Evolutionary conservation across 2,888 invertebrate species (phyloP).

Genomic region (Apoda limacodes): DNA sequence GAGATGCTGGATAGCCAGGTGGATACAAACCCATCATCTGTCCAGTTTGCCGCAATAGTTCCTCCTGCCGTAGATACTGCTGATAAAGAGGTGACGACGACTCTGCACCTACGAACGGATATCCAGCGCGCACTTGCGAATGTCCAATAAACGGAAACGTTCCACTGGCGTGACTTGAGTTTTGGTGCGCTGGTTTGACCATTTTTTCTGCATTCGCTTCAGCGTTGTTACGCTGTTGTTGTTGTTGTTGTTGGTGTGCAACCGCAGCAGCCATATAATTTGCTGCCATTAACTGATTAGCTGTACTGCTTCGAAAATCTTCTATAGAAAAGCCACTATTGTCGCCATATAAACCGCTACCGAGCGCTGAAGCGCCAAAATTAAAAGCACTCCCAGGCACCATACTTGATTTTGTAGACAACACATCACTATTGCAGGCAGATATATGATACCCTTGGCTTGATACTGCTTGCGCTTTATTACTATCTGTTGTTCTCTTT

Average conservation of each 20-base stretch:
- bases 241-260: conserved; percentile 45
- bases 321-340: conserved; percentile 76
- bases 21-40: conserved; percentile 75
- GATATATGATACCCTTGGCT: conserved; percentile 67
- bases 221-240: conserved; percentile 46
- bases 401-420: conserved; percentile 66
- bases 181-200: conserved; percentile 61
- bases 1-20: conserved; percentile 71
- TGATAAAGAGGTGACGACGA: conserved; percentile 77
- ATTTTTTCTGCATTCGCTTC: conserved; percentile 47
- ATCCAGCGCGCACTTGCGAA: conserved; percentile 69
- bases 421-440: conserved; percentile 66
- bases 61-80: conserved; percentile 77
- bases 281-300: conserved; percentile 72
- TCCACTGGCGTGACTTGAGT: conserved; percentile 43
- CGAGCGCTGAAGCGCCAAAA: conserved; percentile 76
- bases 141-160: conserved; percentile 73
- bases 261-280: conserved; percentile 63
- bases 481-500: conserved; percentile 43
- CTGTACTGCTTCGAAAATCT: conserved; percentile 72
- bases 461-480: conserved; percentile 39
- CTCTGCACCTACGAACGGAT: conserved; percentile 73
- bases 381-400: conserved; percentile 88
- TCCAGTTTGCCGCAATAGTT: conserved; percentile 67
- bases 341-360: conserved; percentile 71